Conservation (phyloP, 2,888 invertebrate genomes). For the Tholera decimalis region DNA sequence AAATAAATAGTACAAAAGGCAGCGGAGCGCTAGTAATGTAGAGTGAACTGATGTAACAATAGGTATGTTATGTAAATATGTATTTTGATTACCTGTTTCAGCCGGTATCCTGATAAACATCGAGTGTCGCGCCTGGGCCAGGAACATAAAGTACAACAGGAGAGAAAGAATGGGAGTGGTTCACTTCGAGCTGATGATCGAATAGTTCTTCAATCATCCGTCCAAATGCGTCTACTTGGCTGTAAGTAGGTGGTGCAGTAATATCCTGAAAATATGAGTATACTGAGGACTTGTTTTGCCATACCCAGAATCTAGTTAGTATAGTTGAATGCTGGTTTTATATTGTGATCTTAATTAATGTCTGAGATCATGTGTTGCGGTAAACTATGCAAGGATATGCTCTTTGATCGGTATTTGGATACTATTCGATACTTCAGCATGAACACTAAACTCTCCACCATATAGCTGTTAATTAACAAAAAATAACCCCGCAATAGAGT, state of each 20-base stretch:
- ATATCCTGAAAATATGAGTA: constrained; percentile 14
- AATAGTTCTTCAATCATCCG: constrained; percentile 72
- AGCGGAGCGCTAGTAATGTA: no score
- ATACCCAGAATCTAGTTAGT: background rate
- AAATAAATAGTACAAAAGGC: no score
- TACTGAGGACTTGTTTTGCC: background rate
- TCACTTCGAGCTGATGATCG: constrained; percentile 92
- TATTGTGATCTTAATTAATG: no score
- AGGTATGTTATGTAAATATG: no score
- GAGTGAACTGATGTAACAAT: no score
- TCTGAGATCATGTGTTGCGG: background rate
- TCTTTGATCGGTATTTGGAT: no score
- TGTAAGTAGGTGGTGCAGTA: constrained; percentile 3
- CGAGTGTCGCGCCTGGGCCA: constrained; percentile 97
- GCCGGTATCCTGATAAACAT: constrained; percentile 93
- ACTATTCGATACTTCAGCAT: no score
- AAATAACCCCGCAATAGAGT: no score
- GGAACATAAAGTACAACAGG: constrained; percentile 94
- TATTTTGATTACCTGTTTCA: constrained; percentile 77
- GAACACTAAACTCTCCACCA: no score
- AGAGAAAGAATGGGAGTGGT: constrained; percentile 93
- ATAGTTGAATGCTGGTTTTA: background rate
- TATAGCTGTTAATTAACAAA: no score
- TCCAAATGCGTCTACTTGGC: constrained; percentile 41
- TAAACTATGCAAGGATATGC: no score